Evolutionary conservation across 2,888 invertebrate genomes (phyloP).

Genomic region (Lycaena phlaeas): DNA sequence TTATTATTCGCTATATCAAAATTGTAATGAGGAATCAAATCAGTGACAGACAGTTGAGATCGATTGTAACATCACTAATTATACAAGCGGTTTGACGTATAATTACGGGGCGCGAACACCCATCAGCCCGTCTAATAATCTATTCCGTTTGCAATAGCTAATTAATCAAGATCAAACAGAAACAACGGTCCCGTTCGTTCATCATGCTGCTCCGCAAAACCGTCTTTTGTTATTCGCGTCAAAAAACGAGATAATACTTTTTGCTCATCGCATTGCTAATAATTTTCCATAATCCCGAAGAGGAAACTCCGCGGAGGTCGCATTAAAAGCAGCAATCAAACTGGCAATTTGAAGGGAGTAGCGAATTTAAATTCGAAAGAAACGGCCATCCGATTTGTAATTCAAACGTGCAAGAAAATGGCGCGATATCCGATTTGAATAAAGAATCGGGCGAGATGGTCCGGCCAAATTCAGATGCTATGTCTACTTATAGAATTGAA

Average conservation of each 20-base stretch:
- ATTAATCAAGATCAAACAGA: slow-evolving; percentile 63
- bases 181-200: slow-evolving; percentile 42
- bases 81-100: slow-evolving; percentile 29
- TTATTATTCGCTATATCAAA: neutral
- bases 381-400: slow-evolving; percentile 63
- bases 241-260: slow-evolving; percentile 21
- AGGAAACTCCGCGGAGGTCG: slow-evolving; percentile 47
- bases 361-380: slow-evolving; percentile 58
- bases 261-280: slow-evolving; percentile 27
- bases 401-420: slow-evolving; percentile 63
- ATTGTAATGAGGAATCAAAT: neutral
- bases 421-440: slow-evolving; percentile 57
- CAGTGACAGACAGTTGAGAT: slow-evolving; percentile 3
- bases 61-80: slow-evolving; percentile 20
- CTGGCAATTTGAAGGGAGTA: slow-evolving; percentile 55
- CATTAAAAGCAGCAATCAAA: slow-evolving; percentile 65
- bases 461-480: slow-evolving; percentile 15
- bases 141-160: slow-evolving; percentile 60
- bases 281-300: slow-evolving; percentile 37
- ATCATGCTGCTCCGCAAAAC: slow-evolving; percentile 25
- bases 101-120: slow-evolving; percentile 35
- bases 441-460: slow-evolving; percentile 31
- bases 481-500: slow-evolving; percentile 11
- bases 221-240: slow-evolving; percentile 25
- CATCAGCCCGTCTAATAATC: slow-evolving; percentile 41